phyloP scores from a whole-genome alignment of 1,140 invertebrate species.

The Hormaphis cornu region DNA sequence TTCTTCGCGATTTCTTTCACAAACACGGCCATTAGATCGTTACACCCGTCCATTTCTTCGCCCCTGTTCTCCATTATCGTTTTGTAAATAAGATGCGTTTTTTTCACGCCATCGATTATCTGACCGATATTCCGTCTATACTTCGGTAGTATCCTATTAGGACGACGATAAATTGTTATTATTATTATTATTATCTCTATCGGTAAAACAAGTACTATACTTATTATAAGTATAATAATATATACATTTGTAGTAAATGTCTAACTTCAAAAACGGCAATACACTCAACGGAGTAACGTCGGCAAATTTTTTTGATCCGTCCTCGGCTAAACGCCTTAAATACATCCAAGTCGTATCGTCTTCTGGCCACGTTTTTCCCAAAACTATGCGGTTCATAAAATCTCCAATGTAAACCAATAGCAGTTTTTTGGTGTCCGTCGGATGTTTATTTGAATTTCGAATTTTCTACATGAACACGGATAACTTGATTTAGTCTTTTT shows the following conservation, averaged over 20 bases:
- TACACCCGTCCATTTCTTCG: slow-evolving; percentile 38
- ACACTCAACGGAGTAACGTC: slow-evolving; percentile 73
- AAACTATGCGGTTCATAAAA: slow-evolving; percentile 63
- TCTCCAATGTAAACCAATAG: slow-evolving; percentile 66
- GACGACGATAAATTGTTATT: too few relatives aligned
- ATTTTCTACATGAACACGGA: slow-evolving; percentile 17
- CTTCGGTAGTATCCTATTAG: slow-evolving; percentile 49
- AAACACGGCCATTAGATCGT: slow-evolving; percentile 62
- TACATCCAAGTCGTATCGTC: slow-evolving; percentile 63
- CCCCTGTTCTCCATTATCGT: slow-evolving; percentile 52
- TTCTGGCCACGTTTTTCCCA: slow-evolving; percentile 57
- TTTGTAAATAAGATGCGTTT: slow-evolving; percentile 62
- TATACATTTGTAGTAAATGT: background rate
- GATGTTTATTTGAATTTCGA: slow-evolving; percentile 37
- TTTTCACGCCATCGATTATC: slow-evolving; percentile 55
- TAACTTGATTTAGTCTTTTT: background rate
- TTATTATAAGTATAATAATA: background rate
- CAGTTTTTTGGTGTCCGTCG: slow-evolving; percentile 45
- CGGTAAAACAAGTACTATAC: too few relatives aligned
- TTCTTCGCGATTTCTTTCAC: slow-evolving; percentile 50
- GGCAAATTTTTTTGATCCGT: slow-evolving; percentile 66
- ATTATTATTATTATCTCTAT: too few relatives aligned
- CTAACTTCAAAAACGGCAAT: slow-evolving; percentile 64
- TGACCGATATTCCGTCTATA: slow-evolving; percentile 49
- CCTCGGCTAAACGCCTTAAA: slow-evolving; percentile 63